Evolutionary conservation across 2,113 vertebrate genomes (phyloP).

Genomic region (Thamnophis sirtalis): DNA sequence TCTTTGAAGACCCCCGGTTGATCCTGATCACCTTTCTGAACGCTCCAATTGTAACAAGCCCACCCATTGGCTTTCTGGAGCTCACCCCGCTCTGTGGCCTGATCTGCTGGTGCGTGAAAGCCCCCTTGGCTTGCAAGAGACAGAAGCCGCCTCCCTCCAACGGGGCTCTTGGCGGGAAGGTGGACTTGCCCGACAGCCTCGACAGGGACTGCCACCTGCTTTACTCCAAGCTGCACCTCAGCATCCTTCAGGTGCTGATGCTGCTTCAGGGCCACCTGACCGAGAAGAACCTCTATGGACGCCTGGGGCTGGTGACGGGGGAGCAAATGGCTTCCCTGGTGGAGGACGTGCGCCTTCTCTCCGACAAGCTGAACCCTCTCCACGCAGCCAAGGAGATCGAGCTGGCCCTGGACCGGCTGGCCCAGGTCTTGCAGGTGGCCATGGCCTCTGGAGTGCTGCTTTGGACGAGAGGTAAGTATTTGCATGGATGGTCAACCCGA

Average conservation of each 20-base stretch:
- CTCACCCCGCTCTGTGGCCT: conserved; percentile 87
- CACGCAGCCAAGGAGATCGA: conserved; percentile 81
- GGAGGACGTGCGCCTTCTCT: conserved; percentile 80
- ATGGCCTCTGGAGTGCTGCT: conserved; percentile 91
- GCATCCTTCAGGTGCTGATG: conserved; percentile 90
- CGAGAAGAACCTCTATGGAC: conserved; percentile 90
- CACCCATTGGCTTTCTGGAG: conserved; percentile 86
- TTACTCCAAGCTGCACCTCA: conserved; percentile 92
- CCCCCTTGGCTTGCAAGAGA: conserved; percentile 82
- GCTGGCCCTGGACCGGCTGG: conserved; percentile 88
- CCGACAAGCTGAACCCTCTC: conserved; percentile 82
- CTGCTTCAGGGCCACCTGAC: conserved; percentile 85
- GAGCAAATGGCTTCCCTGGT: conserved; percentile 87
- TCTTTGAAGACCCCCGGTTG: conserved; percentile 88
- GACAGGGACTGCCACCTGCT: conserved; percentile 71
- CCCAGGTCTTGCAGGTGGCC: conserved; percentile 91
- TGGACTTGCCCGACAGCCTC: conserved; percentile 24
- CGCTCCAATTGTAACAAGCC: conserved; percentile 83
- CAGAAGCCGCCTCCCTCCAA: conserved; percentile 69
- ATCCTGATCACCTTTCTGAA: conserved; percentile 93
- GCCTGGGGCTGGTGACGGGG: conserved; percentile 84
- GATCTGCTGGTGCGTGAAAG: conserved; percentile 91
- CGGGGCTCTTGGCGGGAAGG: conserved; percentile 59
- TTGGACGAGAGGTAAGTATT: conserved; percentile 83
- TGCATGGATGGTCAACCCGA: fast-evolving